Conservation (phyloP, 2,888 invertebrate species). For the Opisthograptis luteolata region DNA sequence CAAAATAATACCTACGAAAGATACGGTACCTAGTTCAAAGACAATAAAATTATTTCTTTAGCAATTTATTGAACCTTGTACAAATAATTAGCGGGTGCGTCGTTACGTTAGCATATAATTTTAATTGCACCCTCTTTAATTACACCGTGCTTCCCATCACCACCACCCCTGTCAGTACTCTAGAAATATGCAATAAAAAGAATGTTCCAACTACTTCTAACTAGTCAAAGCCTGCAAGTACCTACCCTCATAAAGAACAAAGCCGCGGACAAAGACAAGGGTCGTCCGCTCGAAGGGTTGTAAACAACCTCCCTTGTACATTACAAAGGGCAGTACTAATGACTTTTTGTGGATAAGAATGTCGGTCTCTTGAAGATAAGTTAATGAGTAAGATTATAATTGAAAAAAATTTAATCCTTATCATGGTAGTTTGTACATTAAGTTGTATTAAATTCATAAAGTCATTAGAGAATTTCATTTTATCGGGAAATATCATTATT, state of each 20-base stretch:
- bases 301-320: slow-evolving; percentile 20
- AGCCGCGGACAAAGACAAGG: slow-evolving; percentile 27
- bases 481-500: too few species aligned
- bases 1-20: too few species aligned
- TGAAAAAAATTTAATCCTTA: not conserved
- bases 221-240: slow-evolving; percentile 22
- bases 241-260: slow-evolving; percentile 20
- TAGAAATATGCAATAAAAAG: too few species aligned
- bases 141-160: slow-evolving; percentile 18
- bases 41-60: too few species aligned
- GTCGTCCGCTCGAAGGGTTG: slow-evolving; percentile 26
- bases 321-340: slow-evolving; percentile 22
- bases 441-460: too few species aligned
- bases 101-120: too few species aligned
- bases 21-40: too few species aligned
- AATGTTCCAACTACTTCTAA: slow-evolving; percentile 22
- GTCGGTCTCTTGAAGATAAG: too few species aligned
- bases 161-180: slow-evolving; percentile 19
- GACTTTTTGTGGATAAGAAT: slow-evolving; percentile 19
- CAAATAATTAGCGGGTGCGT: too few species aligned
- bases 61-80: too few species aligned
- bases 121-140: slow-evolving; percentile 24
- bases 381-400: slow-evolving; percentile 2
- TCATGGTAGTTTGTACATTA: too few species aligned
- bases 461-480: too few species aligned